A percentile compares a stretch with the other conserved stretches of the same genome.
phyloP scores from a whole-genome alignment of 1,140 invertebrate species.

The Saxidomus purpurata region DNA sequence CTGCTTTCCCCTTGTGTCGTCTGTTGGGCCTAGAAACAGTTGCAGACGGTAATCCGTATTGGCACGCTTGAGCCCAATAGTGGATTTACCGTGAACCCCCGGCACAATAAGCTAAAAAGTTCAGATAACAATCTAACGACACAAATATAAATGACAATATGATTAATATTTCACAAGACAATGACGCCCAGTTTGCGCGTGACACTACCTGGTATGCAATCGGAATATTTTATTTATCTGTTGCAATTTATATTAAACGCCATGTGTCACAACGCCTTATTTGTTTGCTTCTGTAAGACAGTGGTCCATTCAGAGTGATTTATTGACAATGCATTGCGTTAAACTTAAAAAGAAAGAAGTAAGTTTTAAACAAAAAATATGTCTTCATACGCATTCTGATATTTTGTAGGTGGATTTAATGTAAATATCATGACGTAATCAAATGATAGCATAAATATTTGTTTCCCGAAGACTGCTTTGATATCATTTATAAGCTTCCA shows the following conservation, averaged over 20 bases:
- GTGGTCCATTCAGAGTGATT: neutral
- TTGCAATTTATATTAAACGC: constrained; percentile 21
- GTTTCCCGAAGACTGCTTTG: too few species aligned
- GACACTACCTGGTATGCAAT: constrained; percentile 10
- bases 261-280: constrained; percentile 23
- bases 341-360: neutral
- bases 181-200: neutral
- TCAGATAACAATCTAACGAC: constrained; percentile 14
- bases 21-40: constrained; percentile 35
- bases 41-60: constrained; percentile 51
- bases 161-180: constrained; percentile 24
- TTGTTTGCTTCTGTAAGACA: neutral
- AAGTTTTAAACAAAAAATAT: neutral
- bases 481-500: too few species aligned
- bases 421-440: too few species aligned
- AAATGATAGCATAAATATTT: too few species aligned
- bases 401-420: neutral
- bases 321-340: neutral
- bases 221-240: neutral
- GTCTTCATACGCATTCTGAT: neutral
- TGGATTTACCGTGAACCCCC: constrained; percentile 29
- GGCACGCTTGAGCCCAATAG: constrained; percentile 15
- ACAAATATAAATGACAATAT: constrained; percentile 1
- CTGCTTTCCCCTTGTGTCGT: constrained; percentile 42
- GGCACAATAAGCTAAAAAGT: constrained; percentile 27